Base-by-base conservation (phyloP, 2,113 vertebrate species). In the Istiophorus platypterus region DNA sequence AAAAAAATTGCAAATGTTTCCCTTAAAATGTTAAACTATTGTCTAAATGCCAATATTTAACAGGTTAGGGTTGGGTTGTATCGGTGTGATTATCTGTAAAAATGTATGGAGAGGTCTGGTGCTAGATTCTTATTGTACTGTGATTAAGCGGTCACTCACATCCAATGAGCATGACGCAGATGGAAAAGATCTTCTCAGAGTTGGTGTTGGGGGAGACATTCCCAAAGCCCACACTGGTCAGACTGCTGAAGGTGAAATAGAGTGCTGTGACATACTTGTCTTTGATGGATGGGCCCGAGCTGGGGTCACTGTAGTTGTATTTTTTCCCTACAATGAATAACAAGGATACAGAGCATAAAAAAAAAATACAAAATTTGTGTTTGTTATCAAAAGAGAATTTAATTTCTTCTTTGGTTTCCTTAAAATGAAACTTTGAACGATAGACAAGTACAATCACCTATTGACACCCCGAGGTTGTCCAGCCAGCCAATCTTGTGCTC, bases 131-230 rank as follows among this genome's bases (percentile, higher is more conserved):
- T 9, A 57, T n/a, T 42, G 14, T 7, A 2, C 12, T 58, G 41
- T 57, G 1, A 72, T 37, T 64, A 51, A 59, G 63, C 45, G 49
- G 65, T 54, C 64, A 99, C 98, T 98, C 95, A 99, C 98, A 99
- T 93, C 98, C 98, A 91, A 99, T 99, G 90, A 99, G 95, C 98
- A 99, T 99, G 93, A 99, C 97, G 89, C 98, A 99, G 92, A 99
- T 99, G 91, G 98, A 99, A 90, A 99, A 99, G 91, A 99, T 99
- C 96, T 99, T 99, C 94, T 99, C 98, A 2, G 98, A 99, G 96
- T 99, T 99, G 95, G 98, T 99, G 93, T 99, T 99, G 80, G 98
- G 98, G 81, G 98, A 99, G 81, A 99, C 98, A 74, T 99, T 99
- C 84, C 98, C 98, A 82, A 99, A 99, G 89, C 98, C 98, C 85